phyloP scores from a whole-genome alignment of 23 tunicate species.

The Ciona savignyi region DNA sequence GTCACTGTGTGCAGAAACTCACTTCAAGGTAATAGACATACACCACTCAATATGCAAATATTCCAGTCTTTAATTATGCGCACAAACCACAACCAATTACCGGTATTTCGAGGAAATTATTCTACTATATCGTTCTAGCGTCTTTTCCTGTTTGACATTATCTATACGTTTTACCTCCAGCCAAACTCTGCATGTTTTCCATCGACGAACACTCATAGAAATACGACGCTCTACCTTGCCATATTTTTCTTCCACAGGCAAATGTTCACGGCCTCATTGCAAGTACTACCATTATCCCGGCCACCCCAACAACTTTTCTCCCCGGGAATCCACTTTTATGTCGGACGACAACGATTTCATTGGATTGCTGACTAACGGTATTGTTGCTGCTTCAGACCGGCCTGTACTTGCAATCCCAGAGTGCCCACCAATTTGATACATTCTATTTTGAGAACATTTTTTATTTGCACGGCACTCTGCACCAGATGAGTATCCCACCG shows the following conservation, averaged over 20 bases:
- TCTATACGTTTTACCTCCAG: too few species aligned
- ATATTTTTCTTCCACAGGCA: conserved; percentile 29
- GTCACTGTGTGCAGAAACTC: conserved; percentile 82
- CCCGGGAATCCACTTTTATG: not conserved
- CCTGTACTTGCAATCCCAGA: not conserved
- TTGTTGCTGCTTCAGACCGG: not conserved
- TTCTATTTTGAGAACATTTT: not conserved
- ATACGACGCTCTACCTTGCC: not conserved
- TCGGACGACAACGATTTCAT: not conserved
- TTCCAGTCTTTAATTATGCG: too few species aligned
- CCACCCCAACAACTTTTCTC: not conserved
- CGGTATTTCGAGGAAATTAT: too few species aligned
- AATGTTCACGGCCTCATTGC: conserved; percentile 66
- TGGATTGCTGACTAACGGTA: not conserved
- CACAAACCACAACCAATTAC: too few species aligned
- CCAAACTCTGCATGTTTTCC: too few species aligned
- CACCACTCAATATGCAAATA: too few species aligned
- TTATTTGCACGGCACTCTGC: not conserved
- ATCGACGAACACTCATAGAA: too few species aligned
- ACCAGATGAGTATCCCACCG: too few species aligned
- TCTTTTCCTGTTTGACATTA: too few species aligned
- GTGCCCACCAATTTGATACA: not conserved
- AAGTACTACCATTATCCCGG: conserved; percentile 76
- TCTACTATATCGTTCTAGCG: too few species aligned
- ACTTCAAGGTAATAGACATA: conserved; percentile 64